Conservation (phyloP, 2,888 invertebrate genomes). For the Diachrysia chrysitis region DNA sequence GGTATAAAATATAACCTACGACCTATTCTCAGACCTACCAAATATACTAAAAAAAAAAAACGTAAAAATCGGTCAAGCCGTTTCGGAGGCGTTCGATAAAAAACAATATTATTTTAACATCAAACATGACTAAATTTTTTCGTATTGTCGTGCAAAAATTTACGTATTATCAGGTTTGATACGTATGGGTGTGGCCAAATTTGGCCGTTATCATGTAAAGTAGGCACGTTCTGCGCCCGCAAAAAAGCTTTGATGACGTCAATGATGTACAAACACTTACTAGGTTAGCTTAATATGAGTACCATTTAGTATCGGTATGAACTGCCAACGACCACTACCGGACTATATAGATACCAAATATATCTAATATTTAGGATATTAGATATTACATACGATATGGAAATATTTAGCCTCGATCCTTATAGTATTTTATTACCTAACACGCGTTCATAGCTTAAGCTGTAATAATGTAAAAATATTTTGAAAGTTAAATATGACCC, state of each 20-base stretch:
- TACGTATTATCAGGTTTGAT: constrained; percentile 27
- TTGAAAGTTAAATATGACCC: too few relatives aligned
- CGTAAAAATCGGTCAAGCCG: too few relatives aligned
- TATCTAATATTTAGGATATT: too few relatives aligned
- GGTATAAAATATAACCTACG: too few relatives aligned
- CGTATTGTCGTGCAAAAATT: neutral
- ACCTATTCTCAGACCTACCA: too few relatives aligned
- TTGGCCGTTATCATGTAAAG: constrained; percentile 28
- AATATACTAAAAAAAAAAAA: too few relatives aligned
- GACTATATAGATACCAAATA: neutral
- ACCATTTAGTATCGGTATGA: neutral
- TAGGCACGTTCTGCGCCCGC: constrained; percentile 14
- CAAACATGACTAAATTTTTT: neutral
- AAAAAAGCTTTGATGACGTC: constrained; percentile 31
- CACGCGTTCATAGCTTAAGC: too few relatives aligned
- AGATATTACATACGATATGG: too few relatives aligned
- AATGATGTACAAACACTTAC: neutral
- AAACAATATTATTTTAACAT: neutral
- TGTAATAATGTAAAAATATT: too few relatives aligned
- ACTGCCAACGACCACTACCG: neutral
- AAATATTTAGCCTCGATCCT: too few relatives aligned
- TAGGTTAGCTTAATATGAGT: neutral
- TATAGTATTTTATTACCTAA: too few relatives aligned
- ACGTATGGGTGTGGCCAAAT: constrained; percentile 42
- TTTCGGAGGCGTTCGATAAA: too few relatives aligned